phyloP scores from a whole-genome alignment of 2,888 invertebrate species.

The Zonitis immaculata region DNA sequence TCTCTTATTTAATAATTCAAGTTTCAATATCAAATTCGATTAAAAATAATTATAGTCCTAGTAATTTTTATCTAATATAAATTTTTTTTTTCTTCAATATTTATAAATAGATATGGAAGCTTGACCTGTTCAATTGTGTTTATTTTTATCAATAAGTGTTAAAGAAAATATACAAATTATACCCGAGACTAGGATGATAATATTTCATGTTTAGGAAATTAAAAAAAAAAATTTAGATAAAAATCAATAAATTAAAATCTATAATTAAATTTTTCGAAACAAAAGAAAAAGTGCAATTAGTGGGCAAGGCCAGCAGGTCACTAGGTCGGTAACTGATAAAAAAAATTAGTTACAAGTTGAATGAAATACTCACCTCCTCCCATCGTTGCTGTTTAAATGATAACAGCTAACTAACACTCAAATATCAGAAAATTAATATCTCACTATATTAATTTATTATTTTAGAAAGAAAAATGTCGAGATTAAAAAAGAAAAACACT shows the following conservation, averaged over 20 bases:
- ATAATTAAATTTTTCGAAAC: too few species aligned
- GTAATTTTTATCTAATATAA: not conserved
- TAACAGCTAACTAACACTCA: not conserved
- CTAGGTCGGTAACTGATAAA: not conserved
- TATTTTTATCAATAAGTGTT: not conserved
- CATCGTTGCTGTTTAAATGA: not conserved
- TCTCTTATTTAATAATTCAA: not conserved
- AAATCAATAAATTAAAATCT: too few species aligned
- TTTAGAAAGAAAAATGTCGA: not conserved
- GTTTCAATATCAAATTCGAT: not conserved
- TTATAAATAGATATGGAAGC: slow-evolving; percentile 1
- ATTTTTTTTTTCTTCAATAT: not conserved
- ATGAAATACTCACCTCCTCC: not conserved
- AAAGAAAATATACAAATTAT: not conserved
- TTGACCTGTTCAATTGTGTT: slow-evolving; percentile 7
- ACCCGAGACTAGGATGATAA: not conserved
- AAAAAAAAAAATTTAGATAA: not conserved
- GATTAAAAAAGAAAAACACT: not conserved
- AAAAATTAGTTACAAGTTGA: not conserved
- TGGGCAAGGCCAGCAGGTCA: not conserved
- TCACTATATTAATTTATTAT: not conserved
- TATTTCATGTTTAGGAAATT: not conserved
- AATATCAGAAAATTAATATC: not conserved
- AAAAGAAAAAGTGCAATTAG: not conserved
- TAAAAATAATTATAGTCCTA: not conserved